These are phyloP conservation scores for Hyperoplus lanceolatus DNA, from an alignment of 2,797 vertebrate genomes.

Conservation along the genomic window DNA sequence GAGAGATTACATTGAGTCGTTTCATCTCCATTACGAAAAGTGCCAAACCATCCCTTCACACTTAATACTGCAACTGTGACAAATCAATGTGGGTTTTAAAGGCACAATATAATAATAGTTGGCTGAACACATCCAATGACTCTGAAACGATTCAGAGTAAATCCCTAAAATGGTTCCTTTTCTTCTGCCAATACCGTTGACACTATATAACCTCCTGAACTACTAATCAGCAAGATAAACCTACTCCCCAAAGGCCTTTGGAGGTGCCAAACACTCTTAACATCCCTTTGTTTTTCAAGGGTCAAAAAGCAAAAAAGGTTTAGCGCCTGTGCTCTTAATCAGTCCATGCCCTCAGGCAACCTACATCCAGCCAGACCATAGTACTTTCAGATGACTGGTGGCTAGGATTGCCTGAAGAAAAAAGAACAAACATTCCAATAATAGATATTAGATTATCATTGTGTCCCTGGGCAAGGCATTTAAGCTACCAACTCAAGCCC, in stretches of 20 bases:
- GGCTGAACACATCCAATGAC: constrained; percentile 29
- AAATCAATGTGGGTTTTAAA: constrained; percentile 57
- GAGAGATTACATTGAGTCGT: constrained; percentile 73
- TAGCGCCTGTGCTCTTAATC: constrained; percentile 48
- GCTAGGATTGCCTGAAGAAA: constrained; percentile 44
- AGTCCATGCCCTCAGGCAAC: constrained; percentile 40
- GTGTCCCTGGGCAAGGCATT: constrained; percentile 57
- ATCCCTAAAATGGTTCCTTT: constrained; percentile 30
- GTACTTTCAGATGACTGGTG: constrained; percentile 42
- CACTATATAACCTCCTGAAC: constrained; percentile 39
- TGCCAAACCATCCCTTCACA: constrained; percentile 65
- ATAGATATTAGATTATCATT: constrained; percentile 34
- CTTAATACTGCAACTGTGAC: constrained; percentile 58
- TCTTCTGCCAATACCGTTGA: constrained; percentile 48
- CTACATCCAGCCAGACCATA: constrained; percentile 20
- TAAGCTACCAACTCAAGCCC: constrained; percentile 36
- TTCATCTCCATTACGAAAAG: constrained; percentile 72
- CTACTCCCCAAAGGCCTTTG: constrained; percentile 31
- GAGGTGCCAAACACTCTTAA: constrained; percentile 43
- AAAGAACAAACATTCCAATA: constrained; percentile 44
- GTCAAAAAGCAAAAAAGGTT: constrained; percentile 64
- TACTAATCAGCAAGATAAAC: constrained; percentile 57
- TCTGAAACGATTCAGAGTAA: constrained; percentile 18
- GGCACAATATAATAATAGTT: constrained; percentile 56
- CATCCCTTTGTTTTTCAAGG: constrained; percentile 52